Evolutionary conservation across 2,113 vertebrate species (phyloP), one percentile per base, ranked within the genome.

Genomic region (Ptychochromis oligacanthus): DNA sequence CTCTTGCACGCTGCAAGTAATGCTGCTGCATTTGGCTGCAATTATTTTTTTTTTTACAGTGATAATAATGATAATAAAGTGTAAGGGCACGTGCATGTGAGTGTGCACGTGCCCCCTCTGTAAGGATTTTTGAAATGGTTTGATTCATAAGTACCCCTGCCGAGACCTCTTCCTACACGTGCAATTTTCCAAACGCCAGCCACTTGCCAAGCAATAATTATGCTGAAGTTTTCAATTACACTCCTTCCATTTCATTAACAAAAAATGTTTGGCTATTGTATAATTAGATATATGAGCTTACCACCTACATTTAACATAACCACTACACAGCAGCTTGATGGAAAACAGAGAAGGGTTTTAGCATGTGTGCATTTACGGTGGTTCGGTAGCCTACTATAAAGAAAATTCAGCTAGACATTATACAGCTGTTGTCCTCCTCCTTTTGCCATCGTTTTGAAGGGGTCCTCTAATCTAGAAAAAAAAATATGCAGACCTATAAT

Each of bases 211-310:
- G 93, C 92, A 94, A 94, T 95, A 96, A 95, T 95, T 96, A 95
- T 87, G 90, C 91, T 94, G 94, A 95, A 95, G 93, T 95, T 96
- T 95, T 95, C 93, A 96, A 95, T 96, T 95, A 95, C 93, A 93
- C 92, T 90, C 81, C 93, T 91, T 95, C 94, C 93, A 95, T 95
- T 96, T 95, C 94, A 96, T 96, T 95, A 96, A 94, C 92, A 93
- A 95, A 95, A 96, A 95, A 94, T 95, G 93, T 95, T 95, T 92
- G 93, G 91, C 94, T 95, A 94, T 96, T 96, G 95, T 95, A 96
- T 95, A 96, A 96, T 96, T 96, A 95, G 94, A 95, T 95, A 95
- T 95, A 95, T 95, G 93, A 96, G 92, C 93, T 95, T 95, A 95
- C 94, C 95, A 93, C 94, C 95, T 95, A 95, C 93, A 94, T 95